These are phyloP conservation scores for Chlamydotis undulata DNA, from an alignment of 2,113 vertebrate genomes.

Conservation along the genomic window DNA sequence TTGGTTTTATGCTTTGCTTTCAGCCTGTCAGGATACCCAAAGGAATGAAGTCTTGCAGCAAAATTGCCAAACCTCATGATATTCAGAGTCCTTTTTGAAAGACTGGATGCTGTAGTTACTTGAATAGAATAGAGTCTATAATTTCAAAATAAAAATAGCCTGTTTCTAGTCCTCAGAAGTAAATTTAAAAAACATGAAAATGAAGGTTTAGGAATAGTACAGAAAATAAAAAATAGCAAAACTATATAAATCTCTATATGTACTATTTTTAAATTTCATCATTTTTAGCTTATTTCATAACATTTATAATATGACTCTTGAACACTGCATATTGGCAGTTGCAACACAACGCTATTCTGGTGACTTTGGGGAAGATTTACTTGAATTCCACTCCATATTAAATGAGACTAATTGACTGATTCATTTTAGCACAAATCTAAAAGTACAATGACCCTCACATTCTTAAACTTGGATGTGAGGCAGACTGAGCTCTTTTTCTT, in stretches of 20 bases:
- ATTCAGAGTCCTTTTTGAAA: conserved; percentile 12
- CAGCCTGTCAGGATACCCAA: neutral
- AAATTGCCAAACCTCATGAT: conserved; percentile 9
- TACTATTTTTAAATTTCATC: neutral
- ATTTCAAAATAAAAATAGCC: conserved; percentile 36
- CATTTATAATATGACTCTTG: neutral
- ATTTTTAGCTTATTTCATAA: conserved; percentile 22
- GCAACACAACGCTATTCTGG: neutral
- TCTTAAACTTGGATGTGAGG: neutral
- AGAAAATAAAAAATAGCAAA: neutral
- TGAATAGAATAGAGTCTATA: neutral
- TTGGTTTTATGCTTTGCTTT: conserved; percentile 5
- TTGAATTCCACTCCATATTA: conserved; percentile 4
- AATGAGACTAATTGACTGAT: conserved; percentile 13
- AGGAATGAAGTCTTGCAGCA: neutral
- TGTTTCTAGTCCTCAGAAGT: neutral
- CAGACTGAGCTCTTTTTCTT: neutral
- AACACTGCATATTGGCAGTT: neutral
- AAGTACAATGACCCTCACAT: neutral
- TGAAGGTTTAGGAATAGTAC: neutral
- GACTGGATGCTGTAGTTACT: neutral
- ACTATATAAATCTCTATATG: neutral
- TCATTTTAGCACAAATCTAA: neutral
- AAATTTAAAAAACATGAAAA: conserved; percentile 3
- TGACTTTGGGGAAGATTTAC: neutral